Conservation (phyloP, 2,888 invertebrate genomes). For the Taphrorychus bicolor region DNA sequence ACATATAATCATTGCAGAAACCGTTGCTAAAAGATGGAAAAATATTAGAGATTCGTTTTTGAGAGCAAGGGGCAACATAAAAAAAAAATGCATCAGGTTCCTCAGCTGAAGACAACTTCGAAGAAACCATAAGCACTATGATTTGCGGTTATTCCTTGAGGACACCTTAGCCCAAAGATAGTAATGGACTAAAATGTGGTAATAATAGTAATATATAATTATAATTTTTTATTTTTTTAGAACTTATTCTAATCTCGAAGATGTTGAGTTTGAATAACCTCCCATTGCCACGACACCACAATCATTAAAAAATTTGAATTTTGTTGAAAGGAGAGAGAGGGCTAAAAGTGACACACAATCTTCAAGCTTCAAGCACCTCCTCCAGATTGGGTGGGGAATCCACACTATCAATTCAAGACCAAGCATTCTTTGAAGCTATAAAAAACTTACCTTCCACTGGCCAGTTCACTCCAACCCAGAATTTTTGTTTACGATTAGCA, state of each 20-base stretch:
- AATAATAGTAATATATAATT: too few relatives aligned
- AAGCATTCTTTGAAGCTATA: neutral
- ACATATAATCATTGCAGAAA: constrained; percentile 3
- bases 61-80: constrained; percentile 16
- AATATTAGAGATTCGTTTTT: constrained; percentile 23
- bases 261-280: neutral
- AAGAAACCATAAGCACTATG: neutral
- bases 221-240: neutral
- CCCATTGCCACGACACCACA: neutral
- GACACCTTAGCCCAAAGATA: neutral
- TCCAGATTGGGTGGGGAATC: neutral
- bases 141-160: neutral
- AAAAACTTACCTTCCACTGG: too few relatives aligned
- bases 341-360: neutral
- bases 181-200: too few relatives aligned
- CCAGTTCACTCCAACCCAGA: neutral
- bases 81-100: constrained; percentile 29
- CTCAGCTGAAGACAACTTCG: constrained; percentile 21
- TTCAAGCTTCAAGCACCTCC: neutral
- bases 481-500: too few relatives aligned
- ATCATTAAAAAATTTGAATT: too few relatives aligned
- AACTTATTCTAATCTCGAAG: neutral
- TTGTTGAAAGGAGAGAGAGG: neutral
- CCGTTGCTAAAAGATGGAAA: constrained; percentile 21
- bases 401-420: neutral